These are phyloP conservation scores for Allobates femoralis DNA, from an alignment of 2,797 vertebrate genomes.

Conservation along the genomic window DNA sequence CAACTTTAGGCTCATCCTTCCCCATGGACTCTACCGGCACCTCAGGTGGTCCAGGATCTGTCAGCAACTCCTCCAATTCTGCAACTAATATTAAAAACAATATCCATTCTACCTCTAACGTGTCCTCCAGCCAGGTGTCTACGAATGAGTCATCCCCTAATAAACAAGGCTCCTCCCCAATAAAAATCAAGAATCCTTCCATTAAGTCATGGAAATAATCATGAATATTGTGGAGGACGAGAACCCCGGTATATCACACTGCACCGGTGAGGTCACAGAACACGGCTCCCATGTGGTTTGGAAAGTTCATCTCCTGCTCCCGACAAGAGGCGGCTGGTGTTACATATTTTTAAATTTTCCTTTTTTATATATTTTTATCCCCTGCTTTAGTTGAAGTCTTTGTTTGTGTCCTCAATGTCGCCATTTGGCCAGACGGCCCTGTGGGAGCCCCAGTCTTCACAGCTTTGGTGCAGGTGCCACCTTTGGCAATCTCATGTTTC, in stretches of 20 bases:
- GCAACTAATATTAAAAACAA: not conserved
- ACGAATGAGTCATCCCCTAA: not conserved
- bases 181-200: not conserved
- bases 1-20: not conserved
- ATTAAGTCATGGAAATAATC: not conserved
- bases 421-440: too few relatives aligned
- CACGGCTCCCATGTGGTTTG: not conserved
- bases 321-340: not conserved
- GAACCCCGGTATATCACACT: not conserved
- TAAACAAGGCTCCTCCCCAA: not conserved
- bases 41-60: not conserved
- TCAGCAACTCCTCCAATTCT: not conserved
- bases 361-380: too few relatives aligned
- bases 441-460: too few relatives aligned
- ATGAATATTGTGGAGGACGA: not conserved
- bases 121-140: too few relatives aligned
- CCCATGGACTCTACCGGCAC: not conserved
- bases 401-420: too few relatives aligned
- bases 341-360: not conserved
- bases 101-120: too few relatives aligned
- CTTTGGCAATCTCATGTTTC: too few relatives aligned
- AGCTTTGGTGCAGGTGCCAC: too few relatives aligned
- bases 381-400: too few relatives aligned
- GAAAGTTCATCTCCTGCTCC: not conserved
- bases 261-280: not conserved